These are phyloP conservation scores for Asobara japonica DNA, from an alignment of 1,140 invertebrate species.

Conservation along the genomic window DNA sequence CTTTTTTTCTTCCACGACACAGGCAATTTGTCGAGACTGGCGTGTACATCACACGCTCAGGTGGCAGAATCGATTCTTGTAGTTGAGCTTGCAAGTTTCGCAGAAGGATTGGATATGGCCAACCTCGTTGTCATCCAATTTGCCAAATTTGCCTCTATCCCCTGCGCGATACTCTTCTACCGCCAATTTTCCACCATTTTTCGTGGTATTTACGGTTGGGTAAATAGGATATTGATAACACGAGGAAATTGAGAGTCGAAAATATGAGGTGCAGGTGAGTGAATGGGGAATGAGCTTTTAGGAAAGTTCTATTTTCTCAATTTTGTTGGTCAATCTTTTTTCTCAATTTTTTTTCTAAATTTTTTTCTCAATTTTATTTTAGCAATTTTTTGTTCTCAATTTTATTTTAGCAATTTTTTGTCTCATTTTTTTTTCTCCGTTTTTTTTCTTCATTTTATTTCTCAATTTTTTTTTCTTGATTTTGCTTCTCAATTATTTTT, in stretches of 20 bases:
- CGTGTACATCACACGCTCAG: background rate
- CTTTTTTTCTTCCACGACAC: too few relatives aligned
- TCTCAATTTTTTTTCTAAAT: too few relatives aligned
- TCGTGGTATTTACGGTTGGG: conserved; percentile 25
- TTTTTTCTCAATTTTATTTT: too few relatives aligned
- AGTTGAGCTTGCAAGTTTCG: background rate
- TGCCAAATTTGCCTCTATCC: conserved; percentile 6
- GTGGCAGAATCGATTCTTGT: background rate
- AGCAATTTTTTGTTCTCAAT: too few relatives aligned
- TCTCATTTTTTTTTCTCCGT: too few relatives aligned
- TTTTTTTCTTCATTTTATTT: too few relatives aligned
- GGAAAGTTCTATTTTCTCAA: background rate
- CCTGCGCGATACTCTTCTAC: background rate
- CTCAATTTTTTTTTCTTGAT: too few relatives aligned
- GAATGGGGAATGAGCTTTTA: background rate
- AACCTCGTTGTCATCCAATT: conserved; percentile 28
- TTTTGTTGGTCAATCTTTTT: background rate
- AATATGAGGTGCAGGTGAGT: background rate
- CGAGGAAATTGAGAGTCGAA: background rate
- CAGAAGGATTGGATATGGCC: background rate
- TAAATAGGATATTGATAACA: background rate
- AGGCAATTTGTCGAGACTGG: too few relatives aligned
- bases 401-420: too few relatives aligned
- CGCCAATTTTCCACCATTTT: conserved; percentile 26
- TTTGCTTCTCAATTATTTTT: too few relatives aligned